These are phyloP conservation scores for Myotis myotis DNA, from an alignment of 2,797 vertebrate genomes.

Conservation along the genomic window DNA sequence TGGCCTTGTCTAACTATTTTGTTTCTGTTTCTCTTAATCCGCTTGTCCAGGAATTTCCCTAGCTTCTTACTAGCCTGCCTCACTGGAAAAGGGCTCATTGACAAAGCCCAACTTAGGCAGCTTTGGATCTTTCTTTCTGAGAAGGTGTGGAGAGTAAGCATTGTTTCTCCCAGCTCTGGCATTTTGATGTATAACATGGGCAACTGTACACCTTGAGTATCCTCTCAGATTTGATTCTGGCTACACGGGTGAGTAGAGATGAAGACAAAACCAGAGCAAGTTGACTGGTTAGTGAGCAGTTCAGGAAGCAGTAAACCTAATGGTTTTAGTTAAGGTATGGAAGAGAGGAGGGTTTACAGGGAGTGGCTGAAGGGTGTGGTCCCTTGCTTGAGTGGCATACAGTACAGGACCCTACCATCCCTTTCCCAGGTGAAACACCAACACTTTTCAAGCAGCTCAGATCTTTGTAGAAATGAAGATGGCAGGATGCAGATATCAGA, in stretches of 20 bases:
- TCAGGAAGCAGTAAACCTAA: neutral
- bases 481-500: neutral
- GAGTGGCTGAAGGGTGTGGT: neutral
- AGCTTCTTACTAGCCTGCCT: too few species aligned
- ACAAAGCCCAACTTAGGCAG: neutral
- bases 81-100: neutral
- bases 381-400: neutral
- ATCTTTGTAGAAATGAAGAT: neutral
- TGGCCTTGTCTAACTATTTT: too few species aligned
- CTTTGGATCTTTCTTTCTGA: neutral
- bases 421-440: neutral
- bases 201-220: neutral
- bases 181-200: constrained; percentile 7
- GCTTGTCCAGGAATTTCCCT: too few species aligned
- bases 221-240: neutral
- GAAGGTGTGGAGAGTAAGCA: neutral
- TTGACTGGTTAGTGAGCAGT: neutral
- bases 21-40: too few species aligned
- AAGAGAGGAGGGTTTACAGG: neutral
- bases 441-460: neutral
- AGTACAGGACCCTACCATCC: neutral
- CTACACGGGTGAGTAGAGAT: neutral
- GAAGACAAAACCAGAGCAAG: neutral
- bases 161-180: neutral
- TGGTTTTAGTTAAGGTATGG: neutral